phyloP scores from a whole-genome alignment of 2,113 vertebrate genomes.

The Conger conger region DNA sequence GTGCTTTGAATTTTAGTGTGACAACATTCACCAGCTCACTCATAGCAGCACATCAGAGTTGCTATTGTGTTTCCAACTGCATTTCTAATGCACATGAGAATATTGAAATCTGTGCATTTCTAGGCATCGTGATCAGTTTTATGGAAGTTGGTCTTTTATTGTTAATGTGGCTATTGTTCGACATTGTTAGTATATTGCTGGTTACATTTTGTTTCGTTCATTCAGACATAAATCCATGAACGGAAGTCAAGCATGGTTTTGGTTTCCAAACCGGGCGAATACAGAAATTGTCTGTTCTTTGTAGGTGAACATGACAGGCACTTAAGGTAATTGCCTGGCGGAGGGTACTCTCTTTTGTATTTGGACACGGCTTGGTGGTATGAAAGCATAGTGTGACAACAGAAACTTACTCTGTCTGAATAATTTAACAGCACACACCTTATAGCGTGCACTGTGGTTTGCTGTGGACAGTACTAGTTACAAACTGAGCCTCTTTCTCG shows the following conservation, averaged over 20 bases:
- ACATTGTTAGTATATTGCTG: no score
- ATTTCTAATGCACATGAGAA: not conserved
- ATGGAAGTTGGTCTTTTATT: not conserved
- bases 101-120: not conserved
- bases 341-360: constrained; percentile 30
- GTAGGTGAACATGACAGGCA: constrained; percentile 26
- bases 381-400: constrained; percentile 32
- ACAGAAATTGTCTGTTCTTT: not conserved
- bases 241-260: no score
- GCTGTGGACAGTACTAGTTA: not conserved
- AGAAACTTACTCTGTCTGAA: constrained; percentile 30
- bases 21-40: no score
- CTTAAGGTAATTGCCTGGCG: constrained; percentile 27
- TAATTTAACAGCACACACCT: constrained; percentile 31
- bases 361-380: not conserved
- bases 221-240: no score
- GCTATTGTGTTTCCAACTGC: no score
- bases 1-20: no score
- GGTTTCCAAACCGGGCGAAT: no score
- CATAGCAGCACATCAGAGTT: no score
- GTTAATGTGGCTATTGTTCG: no score
- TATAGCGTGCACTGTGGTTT: not conserved
- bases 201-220: no score
- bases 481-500: no score
- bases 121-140: not conserved